Percentiles rank a stretch among this genome's conserved stretches.
Conservation (phyloP, 2,888 invertebrate species). For the Neoascia interrupta region DNA sequence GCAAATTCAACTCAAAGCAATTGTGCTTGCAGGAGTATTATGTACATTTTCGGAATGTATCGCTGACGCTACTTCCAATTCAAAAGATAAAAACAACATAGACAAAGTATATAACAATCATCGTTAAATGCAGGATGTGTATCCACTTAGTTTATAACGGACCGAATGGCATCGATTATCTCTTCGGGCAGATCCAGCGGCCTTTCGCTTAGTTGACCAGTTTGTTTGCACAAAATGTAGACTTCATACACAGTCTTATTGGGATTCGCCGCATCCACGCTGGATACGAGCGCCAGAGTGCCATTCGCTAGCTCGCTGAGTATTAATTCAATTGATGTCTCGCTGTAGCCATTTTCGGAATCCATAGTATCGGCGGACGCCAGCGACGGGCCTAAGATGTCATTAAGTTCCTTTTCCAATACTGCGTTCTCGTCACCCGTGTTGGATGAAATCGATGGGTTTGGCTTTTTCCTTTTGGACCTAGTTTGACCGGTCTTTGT, state of each 20-base stretch:
- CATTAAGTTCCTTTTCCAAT: constrained; percentile 23
- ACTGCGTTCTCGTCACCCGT: constrained; percentile 16
- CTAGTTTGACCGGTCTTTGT: constrained; percentile 36
- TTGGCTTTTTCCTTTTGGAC: constrained; percentile 39
- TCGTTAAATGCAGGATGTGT: constrained; percentile 4
- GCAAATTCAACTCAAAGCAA: constrained; percentile 6
- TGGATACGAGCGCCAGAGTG: constrained; percentile 77
- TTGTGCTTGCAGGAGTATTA: constrained; percentile 4
- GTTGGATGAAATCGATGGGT: not conserved
- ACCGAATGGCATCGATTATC: constrained; percentile 77
- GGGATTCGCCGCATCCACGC: constrained; percentile 74
- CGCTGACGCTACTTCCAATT: too few species aligned
- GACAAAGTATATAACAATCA: constrained; percentile 11
- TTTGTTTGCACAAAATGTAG: constrained; percentile 76
- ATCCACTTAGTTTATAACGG: constrained; percentile 75
- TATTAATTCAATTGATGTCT: constrained; percentile 75
- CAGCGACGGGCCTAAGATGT: constrained; percentile 21
- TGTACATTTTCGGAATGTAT: not conserved
- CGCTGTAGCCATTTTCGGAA: constrained; percentile 69
- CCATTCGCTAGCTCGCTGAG: constrained; percentile 76
- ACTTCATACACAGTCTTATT: constrained; percentile 77
- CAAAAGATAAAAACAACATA: constrained; percentile 12
- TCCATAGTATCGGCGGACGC: constrained; percentile 27
- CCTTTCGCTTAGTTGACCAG: constrained; percentile 76
- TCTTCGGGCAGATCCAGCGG: constrained; percentile 78